Conservation (phyloP, 64 coral and sea anemone genomes). For the Stylophora pistillata region DNA sequence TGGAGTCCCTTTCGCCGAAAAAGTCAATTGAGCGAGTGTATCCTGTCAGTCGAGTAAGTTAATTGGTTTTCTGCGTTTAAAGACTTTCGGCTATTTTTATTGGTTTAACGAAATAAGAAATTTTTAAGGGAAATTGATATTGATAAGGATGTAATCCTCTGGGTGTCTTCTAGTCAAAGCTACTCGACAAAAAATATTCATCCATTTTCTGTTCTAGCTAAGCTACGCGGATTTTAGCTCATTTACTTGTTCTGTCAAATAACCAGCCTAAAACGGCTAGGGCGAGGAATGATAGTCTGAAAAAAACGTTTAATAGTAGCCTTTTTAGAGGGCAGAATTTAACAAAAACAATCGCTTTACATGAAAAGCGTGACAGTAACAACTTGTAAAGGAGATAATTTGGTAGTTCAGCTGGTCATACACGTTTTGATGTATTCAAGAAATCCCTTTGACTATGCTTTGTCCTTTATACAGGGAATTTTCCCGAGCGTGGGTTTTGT, state of each 20-base stretch:
- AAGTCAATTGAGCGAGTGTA: not conserved
- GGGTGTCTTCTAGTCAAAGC: not conserved
- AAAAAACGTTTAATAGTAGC: too few relatives aligned
- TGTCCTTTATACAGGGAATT: conserved; percentile 21
- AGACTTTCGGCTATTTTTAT: conserved; percentile 6
- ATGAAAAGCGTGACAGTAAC: not conserved
- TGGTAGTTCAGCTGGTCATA: conserved; percentile 9
- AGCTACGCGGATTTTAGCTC: too few relatives aligned
- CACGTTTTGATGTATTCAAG: conserved; percentile 16
- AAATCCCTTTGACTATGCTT: conserved; percentile 26
- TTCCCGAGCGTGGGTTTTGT: conserved; percentile 6
- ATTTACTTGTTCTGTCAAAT: too few relatives aligned
- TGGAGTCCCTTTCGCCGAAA: not conserved
- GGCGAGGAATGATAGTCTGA: too few relatives aligned
- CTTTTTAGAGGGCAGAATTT: too few relatives aligned
- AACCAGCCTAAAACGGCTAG: not conserved
- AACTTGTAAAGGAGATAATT: conserved; percentile 16
- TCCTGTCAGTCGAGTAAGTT: not conserved
- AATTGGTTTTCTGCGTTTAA: not conserved
- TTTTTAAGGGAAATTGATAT: not conserved
- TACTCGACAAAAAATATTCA: not conserved
- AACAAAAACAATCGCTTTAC: not conserved
- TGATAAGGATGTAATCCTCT: conserved; percentile 14
- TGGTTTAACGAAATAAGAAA: conserved; percentile 17
- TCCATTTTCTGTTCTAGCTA: not conserved